Evolutionary conservation across 2,888 invertebrate species (phyloP).

Genomic region (Xestia sexstrigata): DNA sequence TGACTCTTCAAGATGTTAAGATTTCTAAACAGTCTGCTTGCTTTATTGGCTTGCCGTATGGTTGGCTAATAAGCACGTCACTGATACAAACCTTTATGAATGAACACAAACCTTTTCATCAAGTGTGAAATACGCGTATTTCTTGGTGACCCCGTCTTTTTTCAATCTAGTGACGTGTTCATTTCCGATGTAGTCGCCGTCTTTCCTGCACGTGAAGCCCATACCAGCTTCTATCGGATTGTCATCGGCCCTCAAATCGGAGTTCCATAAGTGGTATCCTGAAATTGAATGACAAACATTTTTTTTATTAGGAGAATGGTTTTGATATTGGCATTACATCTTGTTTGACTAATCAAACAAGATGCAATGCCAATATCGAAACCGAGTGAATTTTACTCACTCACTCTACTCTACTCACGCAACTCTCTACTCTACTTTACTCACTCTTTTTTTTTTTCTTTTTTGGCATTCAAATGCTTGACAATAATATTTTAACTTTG

Average conservation of each 20-base stretch:
- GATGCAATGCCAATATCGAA: no score
- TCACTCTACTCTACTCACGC: no score
- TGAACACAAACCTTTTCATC: constrained; percentile 90
- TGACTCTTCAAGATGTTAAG: no score
- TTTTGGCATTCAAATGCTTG: no score
- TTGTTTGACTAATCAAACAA: no score
- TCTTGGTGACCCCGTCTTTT: constrained; percentile 93
- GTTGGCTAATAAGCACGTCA: no score
- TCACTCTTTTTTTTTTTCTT: no score
- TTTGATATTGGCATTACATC: neutral
- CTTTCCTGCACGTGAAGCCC: constrained; percentile 94
- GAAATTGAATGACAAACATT: constrained; percentile 43
- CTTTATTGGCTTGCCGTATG: no score
- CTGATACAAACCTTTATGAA: no score
- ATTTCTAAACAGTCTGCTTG: no score
- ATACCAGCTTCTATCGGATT: constrained; percentile 97
- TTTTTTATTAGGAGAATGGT: neutral
- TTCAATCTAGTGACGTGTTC: constrained; percentile 92
- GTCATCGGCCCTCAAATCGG: constrained; percentile 95
- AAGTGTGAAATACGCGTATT: constrained; percentile 93
- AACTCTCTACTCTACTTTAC: no score
- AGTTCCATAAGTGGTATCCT: constrained; percentile 97
- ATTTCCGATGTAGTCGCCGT: constrained; percentile 95
- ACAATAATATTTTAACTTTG: neutral
- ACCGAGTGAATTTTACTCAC: no score